Base-by-base conservation (phyloP, 2,888 invertebrate genomes). In the Schrankia costaestrigalis region DNA sequence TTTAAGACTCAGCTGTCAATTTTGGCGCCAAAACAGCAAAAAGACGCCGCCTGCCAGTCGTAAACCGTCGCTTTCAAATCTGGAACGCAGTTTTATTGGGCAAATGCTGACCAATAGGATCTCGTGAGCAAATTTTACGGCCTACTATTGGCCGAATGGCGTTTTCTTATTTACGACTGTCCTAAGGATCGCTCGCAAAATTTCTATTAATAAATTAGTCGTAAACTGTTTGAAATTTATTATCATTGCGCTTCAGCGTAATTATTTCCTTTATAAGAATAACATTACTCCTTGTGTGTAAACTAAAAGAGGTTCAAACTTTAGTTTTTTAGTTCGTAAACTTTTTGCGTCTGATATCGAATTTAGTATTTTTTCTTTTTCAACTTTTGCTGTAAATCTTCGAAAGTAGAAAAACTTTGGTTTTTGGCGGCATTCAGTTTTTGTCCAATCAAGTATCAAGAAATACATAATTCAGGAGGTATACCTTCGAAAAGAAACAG, bases 161-260 rank as follows among this genome's bases (percentile, higher is more conserved):
- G 78, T 78, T 82, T 71, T 76, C 78, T 77, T 78, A 78, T 85
- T 85, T 85, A 86, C 83, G 86, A 84, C 76, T 67, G 67, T 72
- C 71, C 78, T 78, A 76, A 85, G 84, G 83, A 80, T 80, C 69
- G 74, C 77, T 78, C 79, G 85, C 85, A 66, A 87, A 86, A 82
- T 79, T 85, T 85, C 86, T 87, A 86, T 84, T 86, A 86, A 83
- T 87, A 86, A 84, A 85, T 83, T 82, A 81, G 78, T 79, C 83
- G 82, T 85, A 83, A 85, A 84, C 63, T 72, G 66, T 61, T 49
- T 51, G 72, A 79, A 79, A 84, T 84, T 84, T 84, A 86, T 80
- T 76, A 71, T 77, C 77, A 78, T 76, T 77, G 75, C 81, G 71
- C 64, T 72, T 63, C 55, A 56, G 48, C 54, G 57, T 64, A 84